Conservation (phyloP, 2,797 vertebrate species). For the Falco peregrinus region DNA sequence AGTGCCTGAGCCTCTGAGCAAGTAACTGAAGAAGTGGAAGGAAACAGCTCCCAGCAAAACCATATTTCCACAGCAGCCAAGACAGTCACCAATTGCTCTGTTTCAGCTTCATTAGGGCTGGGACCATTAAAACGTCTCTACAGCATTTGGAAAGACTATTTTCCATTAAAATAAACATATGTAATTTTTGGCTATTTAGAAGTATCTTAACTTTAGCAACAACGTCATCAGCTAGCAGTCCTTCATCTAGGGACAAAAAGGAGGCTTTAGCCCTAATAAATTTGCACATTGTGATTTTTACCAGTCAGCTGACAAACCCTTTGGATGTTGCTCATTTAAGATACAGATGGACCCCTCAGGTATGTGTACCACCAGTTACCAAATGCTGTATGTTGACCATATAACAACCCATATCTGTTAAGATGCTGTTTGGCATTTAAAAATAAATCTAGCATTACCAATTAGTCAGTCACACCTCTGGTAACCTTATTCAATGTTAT, state of each 20-base stretch:
- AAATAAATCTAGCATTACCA: slow-evolving; percentile 63
- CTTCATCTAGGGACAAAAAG: background rate
- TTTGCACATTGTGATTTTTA: background rate
- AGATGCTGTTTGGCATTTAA: slow-evolving; percentile 57
- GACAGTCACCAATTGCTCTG: background rate
- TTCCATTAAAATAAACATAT: background rate
- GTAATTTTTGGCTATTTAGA: background rate
- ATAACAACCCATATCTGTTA: background rate
- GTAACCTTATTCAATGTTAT: slow-evolving; percentile 65
- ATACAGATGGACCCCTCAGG: background rate
- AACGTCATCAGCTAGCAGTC: background rate
- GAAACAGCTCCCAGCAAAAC: background rate
- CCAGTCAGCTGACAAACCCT: background rate
- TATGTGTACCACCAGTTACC: background rate
- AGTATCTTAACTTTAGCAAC: background rate
- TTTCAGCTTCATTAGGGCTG: background rate
- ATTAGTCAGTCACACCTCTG: slow-evolving; percentile 63
- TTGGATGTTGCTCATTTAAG: background rate
- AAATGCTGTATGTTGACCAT: background rate
- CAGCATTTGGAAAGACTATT: background rate
- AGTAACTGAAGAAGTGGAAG: background rate
- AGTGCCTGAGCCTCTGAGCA: background rate
- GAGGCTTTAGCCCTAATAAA: background rate
- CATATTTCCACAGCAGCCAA: background rate
- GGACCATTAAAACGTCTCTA: background rate